Evolutionary conservation across 2,888 invertebrate species (phyloP), one percentile per base, ranked within the genome.

Genomic region (Trichogramma evanescens): DNA sequence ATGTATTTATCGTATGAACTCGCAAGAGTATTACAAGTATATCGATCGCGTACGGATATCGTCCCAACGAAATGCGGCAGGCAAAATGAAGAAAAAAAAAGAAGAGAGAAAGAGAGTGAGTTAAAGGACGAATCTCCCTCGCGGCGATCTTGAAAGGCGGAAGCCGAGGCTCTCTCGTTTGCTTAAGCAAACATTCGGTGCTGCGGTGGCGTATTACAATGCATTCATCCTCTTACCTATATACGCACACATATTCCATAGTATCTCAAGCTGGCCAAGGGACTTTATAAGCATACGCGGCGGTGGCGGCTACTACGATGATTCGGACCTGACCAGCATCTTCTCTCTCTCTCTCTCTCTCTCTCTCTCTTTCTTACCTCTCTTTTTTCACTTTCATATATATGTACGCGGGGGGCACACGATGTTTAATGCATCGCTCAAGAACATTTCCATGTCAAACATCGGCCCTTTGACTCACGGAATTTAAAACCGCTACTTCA

Each of bases 391-490:
- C 26, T 26, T 26, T 26, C 26, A 26, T 55, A 50, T 55, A 50
- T 56, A 52, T 9, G 5, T 50, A 64, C 58, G 59, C 56, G 53
- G 42, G 54, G 41, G 46, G 61, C 55, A 67, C 69, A 67, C 67
- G 70, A 78, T 78, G 77, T 78, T 76, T 78, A 78, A 78, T 78
- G 77, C 77, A 78, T 75, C 72, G 71, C 56, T 26, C 10, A 66
- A 71, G 72, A 70, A 72, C 74, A 78, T 77, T 77, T 76, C 77
- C 77, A 78, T 77, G 77, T 77, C 77, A 78, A 78, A 78, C 77
- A 78, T 76, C 70, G 76, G 75, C 76, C 76, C 77, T 76, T 77
- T 77, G 76, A 76, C 76, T 74, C 72, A 72, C 70, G 74, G 74
- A 77, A 77, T 77, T 76, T 76, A 70, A 76, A 77, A 74, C 72